Evolutionary conservation across 2,113 vertebrate genomes (phyloP), one percentile per base, ranked within the genome.

Genomic region (Odontophorus gujanensis): DNA sequence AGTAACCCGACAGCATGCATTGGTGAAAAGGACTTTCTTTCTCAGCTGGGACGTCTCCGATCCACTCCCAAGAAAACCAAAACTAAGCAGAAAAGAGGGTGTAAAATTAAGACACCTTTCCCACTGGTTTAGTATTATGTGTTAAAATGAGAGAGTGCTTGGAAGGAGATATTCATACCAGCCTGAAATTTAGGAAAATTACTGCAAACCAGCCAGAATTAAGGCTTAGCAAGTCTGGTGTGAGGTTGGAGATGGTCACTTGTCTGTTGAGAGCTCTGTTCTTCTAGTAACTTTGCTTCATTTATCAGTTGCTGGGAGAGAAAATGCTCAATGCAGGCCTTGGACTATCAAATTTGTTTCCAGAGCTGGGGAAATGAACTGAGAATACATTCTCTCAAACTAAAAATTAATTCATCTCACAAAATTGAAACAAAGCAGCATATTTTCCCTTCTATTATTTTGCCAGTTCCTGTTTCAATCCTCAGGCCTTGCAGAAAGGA

Each of bases 1-100:
- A 97, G 96, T 96, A 96, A 94, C 76, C 86, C 58, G 93, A 96
- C 97, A 98, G 97, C 57, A 68, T 90, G 92, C 96, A 95, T 96
- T 96, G 28, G 45, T 96, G 89, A 89, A 97, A 97, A 94, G 83
- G 58, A 87, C 95, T 97, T 96, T 90, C 68, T 61, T 92, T 94
- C 93, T 97, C 93, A 95, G 95, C 96, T 96, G 96, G 93, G 89
- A 93, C 80, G 68, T 47, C 71, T 96, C 92, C 94, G 82, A 93
- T 92, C 94, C 97, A 97, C 97, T 97, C 95, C 22, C 26, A 95
- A 96, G 96, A 96, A 94, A 89, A 73, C 81, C 93, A 74, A 28
- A 47, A 42, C 75, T 78, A 81, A 90, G 91, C 92, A 96, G 91
- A 96, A 95, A 94, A 95, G 53, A 77, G 65, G 45, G 92, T 94